Evolutionary conservation across 2,113 vertebrate species (phyloP), one percentile per base, ranked within the genome.

Genomic region (Triplophysa siluroides): DNA sequence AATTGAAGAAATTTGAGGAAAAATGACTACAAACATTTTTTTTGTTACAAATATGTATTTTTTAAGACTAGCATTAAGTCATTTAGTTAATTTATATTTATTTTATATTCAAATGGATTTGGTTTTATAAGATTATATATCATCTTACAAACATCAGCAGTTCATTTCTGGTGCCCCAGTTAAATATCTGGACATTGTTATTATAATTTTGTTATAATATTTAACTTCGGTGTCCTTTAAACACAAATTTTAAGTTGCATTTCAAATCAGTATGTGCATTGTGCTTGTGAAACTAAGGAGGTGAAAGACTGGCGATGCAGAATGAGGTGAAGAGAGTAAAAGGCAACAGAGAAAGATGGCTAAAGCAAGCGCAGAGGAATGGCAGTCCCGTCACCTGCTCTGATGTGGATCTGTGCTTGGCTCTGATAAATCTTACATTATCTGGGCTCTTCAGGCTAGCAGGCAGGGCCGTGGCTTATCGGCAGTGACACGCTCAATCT

Each of bases 371-470:
- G 86, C 80, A 50, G 70, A 72, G 81, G 80, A 87, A 88, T 80
- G 84, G 81, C 82, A 76, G 83, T 83, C 79, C 80, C 84, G 89
- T 88, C 80, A 81, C 78, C 83, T 86, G 83, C 86, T 88, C 84
- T 86, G 82, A 79, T 85, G 80, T 85, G 84, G 81, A 87, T 89
- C 74, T 70, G 84, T 81, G 81, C 81, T 72, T 62, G 83, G 79
- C 84, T 86, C 88, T 90, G 89, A 91, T 91, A 92, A 91, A 91
- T 92, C 90, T 90, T 84, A 89, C 89, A 91, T 89, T 91, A 90
- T 91, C 91, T 68, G 78, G 78, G 85, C 86, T 84, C 89, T 88
- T 90, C 91, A 92, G 89, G 86, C 89, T 89, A 80, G 87, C 80
- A 78, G 80, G 87, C 88, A 85, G 87, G 84, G 85, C 83, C 77